Evolutionary conservation across 2,888 invertebrate species (phyloP).

Genomic region (Leptinotarsa tumamoca): DNA sequence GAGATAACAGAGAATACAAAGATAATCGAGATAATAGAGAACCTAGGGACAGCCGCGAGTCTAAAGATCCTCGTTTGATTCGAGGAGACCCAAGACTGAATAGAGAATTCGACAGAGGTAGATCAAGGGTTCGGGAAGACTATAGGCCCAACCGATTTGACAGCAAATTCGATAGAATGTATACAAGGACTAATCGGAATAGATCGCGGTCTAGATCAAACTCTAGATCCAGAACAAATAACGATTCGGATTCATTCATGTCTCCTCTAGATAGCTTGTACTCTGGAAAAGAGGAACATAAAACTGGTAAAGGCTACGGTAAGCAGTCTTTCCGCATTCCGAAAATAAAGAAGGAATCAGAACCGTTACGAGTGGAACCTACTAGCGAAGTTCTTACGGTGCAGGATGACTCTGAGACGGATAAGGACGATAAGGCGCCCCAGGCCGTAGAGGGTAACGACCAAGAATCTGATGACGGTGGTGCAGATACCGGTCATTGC

Average conservation of each 20-base stretch:
- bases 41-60: neutral
- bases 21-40: conserved; percentile 26
- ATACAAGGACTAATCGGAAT: conserved; percentile 46
- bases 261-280: conserved; percentile 69
- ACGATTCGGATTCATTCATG: conserved; percentile 61
- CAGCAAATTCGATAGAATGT: conserved; percentile 47
- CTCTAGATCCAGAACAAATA: conserved; percentile 36
- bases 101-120: conserved; percentile 19
- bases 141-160: conserved; percentile 32
- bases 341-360: conserved; percentile 57
- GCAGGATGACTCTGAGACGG: conserved; percentile 17
- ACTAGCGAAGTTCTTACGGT: conserved; percentile 22
- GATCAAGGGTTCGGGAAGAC: conserved; percentile 22
- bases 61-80: too few species aligned
- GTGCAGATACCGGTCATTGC: conserved; percentile 35
- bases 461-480: conserved; percentile 32
- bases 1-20: conserved; percentile 31
- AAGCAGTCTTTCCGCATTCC: conserved; percentile 71
- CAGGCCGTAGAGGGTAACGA: conserved; percentile 11
- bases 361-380: conserved; percentile 30
- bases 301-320: conserved; percentile 67
- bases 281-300: conserved; percentile 62
- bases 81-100: conserved; percentile 28
- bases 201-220: conserved; percentile 38
- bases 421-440: conserved; percentile 11